Evolutionary conservation across 1,140 invertebrate genomes (phyloP).

Genomic region (Meloidogyne exigua): DNA sequence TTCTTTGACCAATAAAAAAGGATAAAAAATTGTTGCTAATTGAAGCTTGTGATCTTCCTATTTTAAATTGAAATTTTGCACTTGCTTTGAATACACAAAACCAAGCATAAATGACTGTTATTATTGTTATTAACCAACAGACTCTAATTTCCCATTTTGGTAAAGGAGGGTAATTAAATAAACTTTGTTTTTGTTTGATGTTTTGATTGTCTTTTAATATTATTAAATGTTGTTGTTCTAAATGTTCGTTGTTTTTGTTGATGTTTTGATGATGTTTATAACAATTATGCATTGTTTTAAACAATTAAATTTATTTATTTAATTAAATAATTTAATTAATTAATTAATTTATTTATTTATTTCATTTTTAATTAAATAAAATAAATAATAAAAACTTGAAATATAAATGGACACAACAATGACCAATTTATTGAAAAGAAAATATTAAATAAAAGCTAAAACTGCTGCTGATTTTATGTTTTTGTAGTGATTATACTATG

Average conservation of each 20-base stretch:
- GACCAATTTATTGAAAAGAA: not conserved
- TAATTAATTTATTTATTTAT: too few relatives aligned
- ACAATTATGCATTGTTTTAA: too few relatives aligned
- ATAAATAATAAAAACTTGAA: not conserved
- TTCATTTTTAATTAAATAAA: not conserved
- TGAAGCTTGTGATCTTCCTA: constrained; percentile 50
- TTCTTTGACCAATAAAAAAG: constrained; percentile 49
- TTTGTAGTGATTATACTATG: not conserved
- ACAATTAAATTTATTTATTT: too few relatives aligned
- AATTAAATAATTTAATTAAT: too few relatives aligned
- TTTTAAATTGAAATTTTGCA: constrained; percentile 49
- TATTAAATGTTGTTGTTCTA: not conserved
- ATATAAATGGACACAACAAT: not conserved
- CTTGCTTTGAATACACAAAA: constrained; percentile 54
- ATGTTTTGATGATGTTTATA: not conserved
- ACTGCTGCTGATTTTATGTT: too few relatives aligned
- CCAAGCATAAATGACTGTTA: constrained; percentile 52
- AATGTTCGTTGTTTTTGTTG: not conserved
- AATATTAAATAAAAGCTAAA: too few relatives aligned
- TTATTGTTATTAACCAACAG: constrained; percentile 43
- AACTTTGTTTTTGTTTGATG: too few relatives aligned
- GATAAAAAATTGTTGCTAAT: constrained; percentile 42
- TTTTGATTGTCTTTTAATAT: not conserved
- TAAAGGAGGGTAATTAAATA: constrained; percentile 55
- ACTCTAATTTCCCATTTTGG: constrained; percentile 52